Percentiles rank a stretch among this genome's conserved stretches.
These are phyloP conservation scores for Ciconia boyciana DNA, from an alignment of 2,113 vertebrate species.

Conservation along the genomic window DNA sequence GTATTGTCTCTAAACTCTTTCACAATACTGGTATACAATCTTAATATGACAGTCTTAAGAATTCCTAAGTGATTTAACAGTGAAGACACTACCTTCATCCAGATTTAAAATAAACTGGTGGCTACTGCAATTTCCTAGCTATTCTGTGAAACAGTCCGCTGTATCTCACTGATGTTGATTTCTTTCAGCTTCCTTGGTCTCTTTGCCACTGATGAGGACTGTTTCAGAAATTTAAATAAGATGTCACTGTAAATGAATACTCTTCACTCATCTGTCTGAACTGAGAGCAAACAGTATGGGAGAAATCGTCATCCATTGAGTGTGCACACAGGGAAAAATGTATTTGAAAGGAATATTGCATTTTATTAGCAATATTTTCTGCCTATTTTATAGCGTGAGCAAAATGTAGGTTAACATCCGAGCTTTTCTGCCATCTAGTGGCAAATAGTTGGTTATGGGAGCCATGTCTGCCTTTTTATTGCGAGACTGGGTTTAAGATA, in stretches of 20 bases:
- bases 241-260: background rate
- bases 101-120: background rate
- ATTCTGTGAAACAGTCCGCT: background rate
- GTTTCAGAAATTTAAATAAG: background rate
- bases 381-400: accelerated
- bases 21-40: background rate
- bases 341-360: background rate
- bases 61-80: background rate
- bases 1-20: background rate
- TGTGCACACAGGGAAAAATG: background rate
- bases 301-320: background rate
- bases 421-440: slow-evolving; percentile 35
- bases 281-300: background rate
- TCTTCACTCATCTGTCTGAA: background rate
- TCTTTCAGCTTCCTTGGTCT: background rate
- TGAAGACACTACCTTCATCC: background rate
- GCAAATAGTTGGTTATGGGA: background rate
- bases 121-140: background rate
- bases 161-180: background rate
- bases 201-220: background rate
- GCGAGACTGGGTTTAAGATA: too few species aligned
- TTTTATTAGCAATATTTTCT: background rate
- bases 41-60: background rate
- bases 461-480: accelerated
- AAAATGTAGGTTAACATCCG: background rate